These are phyloP conservation scores for Cryptus armator DNA, from an alignment of 2,888 invertebrate species.

Conservation along the genomic window DNA sequence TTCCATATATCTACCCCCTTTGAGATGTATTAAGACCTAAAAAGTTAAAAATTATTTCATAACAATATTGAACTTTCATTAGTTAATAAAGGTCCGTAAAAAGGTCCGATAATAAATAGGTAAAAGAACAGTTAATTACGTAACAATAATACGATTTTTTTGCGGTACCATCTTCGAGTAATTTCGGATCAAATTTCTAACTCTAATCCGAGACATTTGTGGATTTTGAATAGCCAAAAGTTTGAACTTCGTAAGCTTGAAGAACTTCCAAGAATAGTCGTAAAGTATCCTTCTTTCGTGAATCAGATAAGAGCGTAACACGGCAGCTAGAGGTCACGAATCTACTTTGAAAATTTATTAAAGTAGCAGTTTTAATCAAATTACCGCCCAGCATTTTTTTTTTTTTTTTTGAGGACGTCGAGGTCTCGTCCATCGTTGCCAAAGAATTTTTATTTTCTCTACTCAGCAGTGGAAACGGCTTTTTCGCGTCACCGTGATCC, in stretches of 20 bases:
- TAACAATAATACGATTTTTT: not conserved
- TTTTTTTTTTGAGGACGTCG: not conserved
- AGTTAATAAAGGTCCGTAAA: too few relatives aligned
- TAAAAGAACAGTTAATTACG: too few relatives aligned
- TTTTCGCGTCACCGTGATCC: not conserved
- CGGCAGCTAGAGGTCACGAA: constrained; percentile 31
- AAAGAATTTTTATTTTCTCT: constrained; percentile 24
- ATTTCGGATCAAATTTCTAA: not conserved
- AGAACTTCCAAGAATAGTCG: constrained; percentile 37
- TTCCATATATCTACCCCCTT: too few relatives aligned
- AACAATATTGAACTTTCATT: too few relatives aligned
- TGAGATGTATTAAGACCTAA: too few relatives aligned
- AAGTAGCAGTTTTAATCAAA: constrained; percentile 53
- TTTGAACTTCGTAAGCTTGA: not conserved
- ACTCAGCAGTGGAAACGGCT: constrained; percentile 33
- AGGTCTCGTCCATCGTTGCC: constrained; percentile 22
- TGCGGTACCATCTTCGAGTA: not conserved
- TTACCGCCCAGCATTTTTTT: constrained; percentile 33
- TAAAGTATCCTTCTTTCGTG: constrained; percentile 28
- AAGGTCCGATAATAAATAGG: too few relatives aligned
- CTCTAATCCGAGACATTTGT: not conserved
- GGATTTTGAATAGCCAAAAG: constrained; percentile 18
- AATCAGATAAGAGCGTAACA: constrained; percentile 52
- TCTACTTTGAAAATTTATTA: constrained; percentile 60
- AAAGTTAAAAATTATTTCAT: too few relatives aligned